These are phyloP conservation scores for Drosophila lacicola DNA, from an alignment of 2,888 invertebrate genomes.

Conservation along the genomic window DNA sequence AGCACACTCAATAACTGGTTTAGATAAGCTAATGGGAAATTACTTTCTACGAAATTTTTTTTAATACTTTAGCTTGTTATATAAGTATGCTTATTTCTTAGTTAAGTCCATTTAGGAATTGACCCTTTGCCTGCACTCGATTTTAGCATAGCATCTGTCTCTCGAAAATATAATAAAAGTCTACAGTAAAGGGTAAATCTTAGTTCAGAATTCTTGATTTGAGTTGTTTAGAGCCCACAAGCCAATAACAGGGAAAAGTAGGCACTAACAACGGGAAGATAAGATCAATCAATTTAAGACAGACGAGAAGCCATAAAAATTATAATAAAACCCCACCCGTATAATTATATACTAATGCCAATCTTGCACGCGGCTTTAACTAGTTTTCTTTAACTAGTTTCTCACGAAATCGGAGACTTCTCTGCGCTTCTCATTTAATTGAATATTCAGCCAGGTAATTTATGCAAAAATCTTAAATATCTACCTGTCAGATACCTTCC, in stretches of 20 bases:
- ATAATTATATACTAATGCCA: not conserved
- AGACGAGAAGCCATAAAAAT: too few species aligned
- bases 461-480: slow-evolving; percentile 34
- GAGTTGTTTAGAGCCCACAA: too few species aligned
- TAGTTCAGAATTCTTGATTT: too few species aligned
- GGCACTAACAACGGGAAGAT: too few species aligned
- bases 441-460: slow-evolving; percentile 25
- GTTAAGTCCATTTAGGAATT: not conserved
- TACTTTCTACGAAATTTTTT: slow-evolving; percentile 5
- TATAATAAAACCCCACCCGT: not conserved
- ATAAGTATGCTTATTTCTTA: not conserved
- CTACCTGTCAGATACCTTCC: not conserved
- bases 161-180: not conserved
- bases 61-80: not conserved
- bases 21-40: not conserved
- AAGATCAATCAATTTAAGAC: too few species aligned
- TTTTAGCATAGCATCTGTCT: not conserved
- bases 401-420: slow-evolving; percentile 11
- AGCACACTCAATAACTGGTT: slow-evolving; percentile 1
- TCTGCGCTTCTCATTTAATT: slow-evolving; percentile 1
- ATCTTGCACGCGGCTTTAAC: not conserved
- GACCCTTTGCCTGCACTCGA: not conserved
- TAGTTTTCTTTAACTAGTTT: not conserved
- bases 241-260: too few species aligned
- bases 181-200: too few species aligned